phyloP scores from a whole-genome alignment of 2,888 invertebrate species.

The Altica lythri region DNA sequence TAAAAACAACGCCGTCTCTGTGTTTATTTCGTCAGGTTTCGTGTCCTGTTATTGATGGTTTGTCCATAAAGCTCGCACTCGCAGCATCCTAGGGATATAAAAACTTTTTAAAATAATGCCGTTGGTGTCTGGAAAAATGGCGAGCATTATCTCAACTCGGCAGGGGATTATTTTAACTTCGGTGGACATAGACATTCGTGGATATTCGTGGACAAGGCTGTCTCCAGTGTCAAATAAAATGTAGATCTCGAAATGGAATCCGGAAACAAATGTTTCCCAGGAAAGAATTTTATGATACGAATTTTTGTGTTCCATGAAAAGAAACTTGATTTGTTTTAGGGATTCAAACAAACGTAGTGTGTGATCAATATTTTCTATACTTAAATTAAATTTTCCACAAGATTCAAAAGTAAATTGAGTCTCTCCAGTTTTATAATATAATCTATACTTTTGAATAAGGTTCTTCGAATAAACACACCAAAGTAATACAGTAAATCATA shows the following conservation, averaged over 20 bases:
- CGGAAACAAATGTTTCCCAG: slow-evolving; percentile 23
- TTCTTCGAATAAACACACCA: too few species aligned
- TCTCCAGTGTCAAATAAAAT: slow-evolving; percentile 36
- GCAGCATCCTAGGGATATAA: slow-evolving; percentile 52
- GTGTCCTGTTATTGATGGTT: slow-evolving; percentile 48
- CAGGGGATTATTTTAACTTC: slow-evolving; percentile 49
- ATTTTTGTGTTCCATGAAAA: too few species aligned
- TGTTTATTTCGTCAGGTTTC: slow-evolving; percentile 26
- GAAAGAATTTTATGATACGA: neutral
- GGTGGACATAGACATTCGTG: slow-evolving; percentile 25
- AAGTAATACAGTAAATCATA: too few species aligned
- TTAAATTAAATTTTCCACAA: too few species aligned
- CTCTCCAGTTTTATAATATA: too few species aligned
- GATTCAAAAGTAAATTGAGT: too few species aligned
- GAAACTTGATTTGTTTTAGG: too few species aligned
- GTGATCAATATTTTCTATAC: too few species aligned
- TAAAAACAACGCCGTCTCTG: slow-evolving; percentile 17
- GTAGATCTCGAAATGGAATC: slow-evolving; percentile 28
- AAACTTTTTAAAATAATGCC: slow-evolving; percentile 58
- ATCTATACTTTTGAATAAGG: too few species aligned
- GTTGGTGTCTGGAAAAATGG: slow-evolving; percentile 56
- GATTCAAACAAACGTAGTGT: too few species aligned
- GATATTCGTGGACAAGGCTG: slow-evolving; percentile 26
- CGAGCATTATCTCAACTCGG: slow-evolving; percentile 55
- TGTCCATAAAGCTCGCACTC: slow-evolving; percentile 47